A percentile compares a stretch with the other conserved stretches of the same genome.
Evolutionary conservation across 1,140 invertebrate genomes (phyloP).

Genomic region (Proctacanthus coquilletti): DNA sequence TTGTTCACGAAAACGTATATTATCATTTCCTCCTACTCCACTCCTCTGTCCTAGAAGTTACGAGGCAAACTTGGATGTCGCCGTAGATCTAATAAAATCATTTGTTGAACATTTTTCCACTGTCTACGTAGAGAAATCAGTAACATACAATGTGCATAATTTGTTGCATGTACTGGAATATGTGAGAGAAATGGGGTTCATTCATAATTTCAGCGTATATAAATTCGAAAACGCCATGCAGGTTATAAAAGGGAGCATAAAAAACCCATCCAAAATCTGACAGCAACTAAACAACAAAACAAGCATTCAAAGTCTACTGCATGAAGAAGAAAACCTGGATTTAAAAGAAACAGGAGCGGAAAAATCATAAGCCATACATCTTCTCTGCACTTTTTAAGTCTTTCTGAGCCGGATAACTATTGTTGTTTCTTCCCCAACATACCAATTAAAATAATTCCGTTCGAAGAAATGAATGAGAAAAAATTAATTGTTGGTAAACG

Average conservation of each 20-base stretch:
- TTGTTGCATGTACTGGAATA: constrained; percentile 12
- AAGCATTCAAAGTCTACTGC: neutral
- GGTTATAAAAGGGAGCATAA: neutral
- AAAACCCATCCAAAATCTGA: neutral
- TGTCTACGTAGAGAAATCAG: constrained; percentile 9
- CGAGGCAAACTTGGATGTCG: constrained; percentile 1
- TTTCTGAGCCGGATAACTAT: neutral
- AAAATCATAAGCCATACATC: neutral
- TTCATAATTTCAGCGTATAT: neutral
- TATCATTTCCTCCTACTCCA: constrained; percentile 28
- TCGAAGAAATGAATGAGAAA: neutral
- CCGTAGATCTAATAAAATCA: constrained; percentile 8
- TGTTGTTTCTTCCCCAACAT: neutral
- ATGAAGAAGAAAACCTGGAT: neutral
- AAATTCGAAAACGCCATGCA: too few species aligned
- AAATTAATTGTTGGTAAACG: neutral
- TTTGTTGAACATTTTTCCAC: constrained; percentile 11
- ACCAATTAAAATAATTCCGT: neutral
- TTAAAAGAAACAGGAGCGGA: neutral
- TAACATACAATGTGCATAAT: constrained; percentile 15
- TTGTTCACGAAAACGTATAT: constrained; percentile 21
- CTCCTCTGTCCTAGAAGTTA: constrained; percentile 13
- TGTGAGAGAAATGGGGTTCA: constrained; percentile 6
- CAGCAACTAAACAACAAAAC: neutral
- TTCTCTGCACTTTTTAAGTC: neutral